Evolutionary conservation across 2,888 invertebrate genomes (phyloP), one percentile per base, ranked within the genome.

Genomic region (Polylopha cassiicola): DNA sequence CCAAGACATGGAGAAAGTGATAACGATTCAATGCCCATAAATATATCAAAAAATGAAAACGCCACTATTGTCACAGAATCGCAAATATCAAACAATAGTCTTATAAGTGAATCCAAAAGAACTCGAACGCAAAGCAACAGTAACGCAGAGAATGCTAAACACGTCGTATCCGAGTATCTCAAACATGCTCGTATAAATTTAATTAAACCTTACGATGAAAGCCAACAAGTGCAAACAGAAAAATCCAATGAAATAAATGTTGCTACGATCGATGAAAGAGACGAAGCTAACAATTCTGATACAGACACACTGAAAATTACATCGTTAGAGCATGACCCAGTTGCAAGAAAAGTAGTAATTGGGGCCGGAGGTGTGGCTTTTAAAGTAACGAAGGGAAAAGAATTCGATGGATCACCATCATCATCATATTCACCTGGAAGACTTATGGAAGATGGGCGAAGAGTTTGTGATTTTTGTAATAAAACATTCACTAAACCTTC

Each of bases 401-500:
- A 87, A 48, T 82, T 80, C 63, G 65, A 85, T 57, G 70, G 69
- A 29, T 46, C 53, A 8, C 55, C 73, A 18, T 72, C 53, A 8
- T 55, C 73, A 18, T 72, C 86, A 2, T 87, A 86, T 54, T 74
- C 87, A 24, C 84, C 87, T 3, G 81, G 87, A 3, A 71, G 87
- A 48, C 87, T 91, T 6, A 88, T 89, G 65, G 91, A 92, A 61
- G 93, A 93, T 59, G 92, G 92, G 0, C 89, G 92, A 37, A 90
- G 92, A 53, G 90, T 92, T 17, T 96, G 95, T 63, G 89, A 89
- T 38, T 92, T 97, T 61, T 98, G 98, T 79, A 91, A 93, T 53
- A 97, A 97, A 77, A 92, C 92, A 36, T 98, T 98, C 79, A 93
- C 92, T 46, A 95, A 97, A 73, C 93, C 95, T 44, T 95, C 95